Conservation (phyloP, 2,113 vertebrate species). For the Aythya baeri region DNA sequence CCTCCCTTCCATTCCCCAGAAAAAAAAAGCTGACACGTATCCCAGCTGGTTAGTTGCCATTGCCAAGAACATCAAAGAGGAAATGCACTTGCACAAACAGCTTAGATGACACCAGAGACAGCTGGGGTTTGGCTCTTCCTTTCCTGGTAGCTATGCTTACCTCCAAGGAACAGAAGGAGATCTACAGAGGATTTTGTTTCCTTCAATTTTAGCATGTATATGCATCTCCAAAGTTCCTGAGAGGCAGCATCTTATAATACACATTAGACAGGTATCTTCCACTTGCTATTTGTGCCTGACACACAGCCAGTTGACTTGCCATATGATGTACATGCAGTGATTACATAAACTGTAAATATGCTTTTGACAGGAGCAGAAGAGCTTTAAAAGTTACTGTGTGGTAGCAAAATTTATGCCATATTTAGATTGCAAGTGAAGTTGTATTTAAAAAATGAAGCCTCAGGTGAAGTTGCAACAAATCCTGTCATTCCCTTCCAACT, state of each 20-base stretch:
- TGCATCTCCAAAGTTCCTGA: not conserved
- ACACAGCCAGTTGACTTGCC: not conserved
- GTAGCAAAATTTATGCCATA: not conserved
- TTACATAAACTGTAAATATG: not conserved
- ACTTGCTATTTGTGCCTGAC: not conserved
- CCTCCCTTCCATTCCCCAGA: slow-evolving; percentile 36
- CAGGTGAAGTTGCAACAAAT: not conserved
- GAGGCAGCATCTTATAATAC: not conserved
- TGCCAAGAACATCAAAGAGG: slow-evolving; percentile 70
- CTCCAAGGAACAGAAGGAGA: slow-evolving; percentile 11
- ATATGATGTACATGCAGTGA: not conserved
- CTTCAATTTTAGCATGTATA: not conserved
- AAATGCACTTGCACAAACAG: slow-evolving; percentile 62
- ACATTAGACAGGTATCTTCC: not conserved
- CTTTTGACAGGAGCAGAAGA: not conserved
- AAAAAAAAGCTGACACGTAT: slow-evolving; percentile 51
- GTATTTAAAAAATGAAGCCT: not conserved
- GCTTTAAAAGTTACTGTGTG: not conserved
- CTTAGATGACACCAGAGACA: slow-evolving; percentile 61
- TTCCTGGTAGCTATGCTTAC: slow-evolving; percentile 28
- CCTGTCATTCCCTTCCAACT: not conserved
- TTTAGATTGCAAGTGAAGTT: not conserved
- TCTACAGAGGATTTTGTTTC: not conserved
- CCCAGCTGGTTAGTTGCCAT: slow-evolving; percentile 66
- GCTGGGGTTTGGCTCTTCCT: slow-evolving; percentile 46